These are phyloP conservation scores for Eurytemora carolleeae DNA, from an alignment of 1,140 invertebrate genomes.

Conservation along the genomic window DNA sequence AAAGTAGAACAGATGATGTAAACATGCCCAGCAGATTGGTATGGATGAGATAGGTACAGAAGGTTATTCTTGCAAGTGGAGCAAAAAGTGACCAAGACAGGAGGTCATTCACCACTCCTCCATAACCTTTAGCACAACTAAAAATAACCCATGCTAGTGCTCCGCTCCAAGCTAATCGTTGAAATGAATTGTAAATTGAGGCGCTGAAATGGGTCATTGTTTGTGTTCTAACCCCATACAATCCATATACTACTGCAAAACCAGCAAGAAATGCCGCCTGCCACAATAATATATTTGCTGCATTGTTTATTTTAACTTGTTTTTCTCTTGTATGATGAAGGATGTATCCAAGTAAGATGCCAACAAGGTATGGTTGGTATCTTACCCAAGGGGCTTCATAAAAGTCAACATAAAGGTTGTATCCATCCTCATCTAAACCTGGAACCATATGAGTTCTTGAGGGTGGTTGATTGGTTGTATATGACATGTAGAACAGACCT, in stretches of 20 bases:
- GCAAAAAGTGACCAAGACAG: slow-evolving; percentile 55
- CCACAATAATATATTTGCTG: background rate
- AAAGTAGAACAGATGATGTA: background rate
- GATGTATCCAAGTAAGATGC: background rate
- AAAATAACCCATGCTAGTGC: slow-evolving; percentile 45
- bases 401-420: background rate
- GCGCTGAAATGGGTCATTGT: background rate
- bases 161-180: slow-evolving; percentile 37
- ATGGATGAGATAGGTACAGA: slow-evolving; percentile 73
- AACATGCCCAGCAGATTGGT: background rate
- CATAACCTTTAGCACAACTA: slow-evolving; percentile 40
- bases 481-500: background rate
- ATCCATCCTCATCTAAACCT: background rate
- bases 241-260: background rate
- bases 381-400: background rate
- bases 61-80: slow-evolving; percentile 64
- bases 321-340: background rate
- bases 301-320: background rate
- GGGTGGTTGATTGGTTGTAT: background rate
- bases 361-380: background rate
- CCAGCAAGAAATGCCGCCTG: background rate
- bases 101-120: slow-evolving; percentile 43
- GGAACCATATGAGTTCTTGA: too few relatives aligned
- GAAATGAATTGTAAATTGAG: slow-evolving; percentile 21
- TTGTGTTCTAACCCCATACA: background rate